Evolutionary conservation across 2,888 invertebrate genomes (phyloP).

Genomic region (Drosophila affinis): DNA sequence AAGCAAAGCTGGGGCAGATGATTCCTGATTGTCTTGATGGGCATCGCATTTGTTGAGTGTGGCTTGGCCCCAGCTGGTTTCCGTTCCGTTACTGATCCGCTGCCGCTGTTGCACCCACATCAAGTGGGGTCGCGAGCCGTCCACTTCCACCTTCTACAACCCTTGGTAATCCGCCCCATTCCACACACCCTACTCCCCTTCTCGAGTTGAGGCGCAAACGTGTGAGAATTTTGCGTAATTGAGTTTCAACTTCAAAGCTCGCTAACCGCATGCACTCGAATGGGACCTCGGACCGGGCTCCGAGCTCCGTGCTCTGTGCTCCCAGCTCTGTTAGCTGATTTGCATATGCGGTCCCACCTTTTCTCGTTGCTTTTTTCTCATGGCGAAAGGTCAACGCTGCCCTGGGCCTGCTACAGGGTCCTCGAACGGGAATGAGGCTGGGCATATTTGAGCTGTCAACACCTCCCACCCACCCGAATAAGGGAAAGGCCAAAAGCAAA

Average conservation of each 20-base stretch:
- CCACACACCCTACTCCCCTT: slow-evolving; percentile 1
- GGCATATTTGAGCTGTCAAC: slow-evolving; percentile 77
- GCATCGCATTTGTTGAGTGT: background rate
- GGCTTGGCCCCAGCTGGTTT: background rate
- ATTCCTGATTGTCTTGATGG: slow-evolving; percentile 58
- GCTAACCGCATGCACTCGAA: slow-evolving; percentile 74
- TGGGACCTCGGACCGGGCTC: slow-evolving; percentile 20
- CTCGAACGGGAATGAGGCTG: background rate
- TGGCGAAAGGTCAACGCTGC: slow-evolving; percentile 67
- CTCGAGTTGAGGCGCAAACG: slow-evolving; percentile 60
- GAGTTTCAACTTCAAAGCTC: slow-evolving; percentile 77
- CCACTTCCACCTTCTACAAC: background rate
- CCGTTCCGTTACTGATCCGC: slow-evolving; percentile 51
- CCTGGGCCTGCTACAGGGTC: slow-evolving; percentile 35
- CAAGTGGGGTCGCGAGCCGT: slow-evolving; percentile 32
- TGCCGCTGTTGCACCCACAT: slow-evolving; percentile 65
- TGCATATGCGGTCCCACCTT: slow-evolving; percentile 64
- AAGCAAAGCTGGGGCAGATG: slow-evolving; percentile 31
- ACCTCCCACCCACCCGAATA: slow-evolving; percentile 45
- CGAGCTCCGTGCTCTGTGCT: background rate
- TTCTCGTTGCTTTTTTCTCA: slow-evolving; percentile 18
- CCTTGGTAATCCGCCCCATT: background rate
- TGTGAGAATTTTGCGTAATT: slow-evolving; percentile 80
- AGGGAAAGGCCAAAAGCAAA: slow-evolving; percentile 18
- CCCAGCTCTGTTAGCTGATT: slow-evolving; percentile 53